Evolutionary conservation across 2,888 invertebrate species (phyloP), one percentile per base, ranked within the genome.

Genomic region (Latrodectus hesperus): DNA sequence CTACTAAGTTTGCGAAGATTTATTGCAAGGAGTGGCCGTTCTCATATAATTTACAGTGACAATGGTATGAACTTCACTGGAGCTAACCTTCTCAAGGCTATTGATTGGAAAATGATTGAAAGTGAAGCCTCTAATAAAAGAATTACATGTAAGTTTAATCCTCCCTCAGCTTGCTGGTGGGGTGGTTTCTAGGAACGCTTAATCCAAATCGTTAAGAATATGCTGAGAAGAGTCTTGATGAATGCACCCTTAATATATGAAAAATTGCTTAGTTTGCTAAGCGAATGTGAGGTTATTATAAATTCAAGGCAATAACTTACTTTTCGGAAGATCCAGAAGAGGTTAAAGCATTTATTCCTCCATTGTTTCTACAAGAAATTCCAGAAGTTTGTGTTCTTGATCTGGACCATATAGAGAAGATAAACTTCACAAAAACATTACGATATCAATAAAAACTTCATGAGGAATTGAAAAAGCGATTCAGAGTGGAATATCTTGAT

Each of bases 391-490:
- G 49, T 71, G 26, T 49, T 12, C 51, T 12, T 38, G 22, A 38
- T 71, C 71, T 71, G 26, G 49, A 71, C 49, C 71, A 71, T 71
- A 49, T 9, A 49, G 14, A 49, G 16, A 71, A 71, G 11, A 71
- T 71, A 71, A 4, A 38, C 49, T 71, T 49, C 38, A 49, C 38
- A 14, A 71, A 16, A 71, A 71, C 14, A 16, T 38, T 71, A 49
- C 5, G 71, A n/a, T 38, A 38, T 38, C 3, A 71, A 1, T 4
- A 16, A 22, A 22, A 22, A 22, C 22, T 22, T 22, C 22, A 1
- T 22, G 22, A 22, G 0, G 22, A 22, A 22, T 49, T 38, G 71
- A 71, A 16, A 71, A 71, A 71, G 49, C 49, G 38, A 0, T 49
- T 71, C 49, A 70, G 3, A n/a, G 49, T 38, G n/a, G 71, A 71